These are phyloP conservation scores for Eurypyga helias DNA, from an alignment of 2,113 vertebrate genomes.

Conservation along the genomic window DNA sequence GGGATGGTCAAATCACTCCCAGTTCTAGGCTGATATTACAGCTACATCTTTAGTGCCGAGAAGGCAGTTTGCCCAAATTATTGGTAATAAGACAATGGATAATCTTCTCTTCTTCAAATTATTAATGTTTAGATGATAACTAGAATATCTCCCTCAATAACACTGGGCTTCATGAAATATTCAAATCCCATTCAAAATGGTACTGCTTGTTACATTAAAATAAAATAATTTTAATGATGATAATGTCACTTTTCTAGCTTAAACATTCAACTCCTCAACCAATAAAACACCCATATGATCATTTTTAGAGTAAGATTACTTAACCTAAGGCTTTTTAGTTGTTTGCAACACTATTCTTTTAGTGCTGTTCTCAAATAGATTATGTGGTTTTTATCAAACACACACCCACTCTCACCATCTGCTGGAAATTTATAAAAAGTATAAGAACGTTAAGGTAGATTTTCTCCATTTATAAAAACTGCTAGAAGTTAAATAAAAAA, in stretches of 20 bases:
- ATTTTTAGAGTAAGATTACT: slow-evolving; percentile 51
- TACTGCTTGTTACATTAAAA: not conserved
- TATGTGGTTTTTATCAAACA: slow-evolving; percentile 61
- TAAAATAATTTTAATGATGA: slow-evolving; percentile 43
- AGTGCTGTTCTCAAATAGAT: slow-evolving; percentile 54
- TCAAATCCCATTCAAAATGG: slow-evolving; percentile 32
- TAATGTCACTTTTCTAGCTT: slow-evolving; percentile 36
- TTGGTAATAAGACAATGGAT: not conserved
- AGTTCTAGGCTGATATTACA: not conserved
- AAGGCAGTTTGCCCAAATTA: not conserved
- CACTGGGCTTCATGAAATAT: slow-evolving; percentile 12
- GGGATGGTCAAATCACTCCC: not conserved
- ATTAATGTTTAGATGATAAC: slow-evolving; percentile 3
- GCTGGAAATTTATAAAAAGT: slow-evolving; percentile 64
- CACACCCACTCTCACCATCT: slow-evolving; percentile 65
- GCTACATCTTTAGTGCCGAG: not conserved
- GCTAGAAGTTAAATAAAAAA: slow-evolving; percentile 23
- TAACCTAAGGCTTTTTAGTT: slow-evolving; percentile 63
- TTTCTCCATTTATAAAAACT: slow-evolving; percentile 29
- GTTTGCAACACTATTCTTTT: slow-evolving; percentile 54
- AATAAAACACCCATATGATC: slow-evolving; percentile 31
- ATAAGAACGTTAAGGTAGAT: slow-evolving; percentile 51
- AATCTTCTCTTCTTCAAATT: not conserved
- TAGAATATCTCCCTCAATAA: not conserved
- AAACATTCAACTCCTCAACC: slow-evolving; percentile 31